Evolutionary conservation across 2,797 vertebrate genomes (phyloP).

Genomic region (Amazonetta brasiliensis): DNA sequence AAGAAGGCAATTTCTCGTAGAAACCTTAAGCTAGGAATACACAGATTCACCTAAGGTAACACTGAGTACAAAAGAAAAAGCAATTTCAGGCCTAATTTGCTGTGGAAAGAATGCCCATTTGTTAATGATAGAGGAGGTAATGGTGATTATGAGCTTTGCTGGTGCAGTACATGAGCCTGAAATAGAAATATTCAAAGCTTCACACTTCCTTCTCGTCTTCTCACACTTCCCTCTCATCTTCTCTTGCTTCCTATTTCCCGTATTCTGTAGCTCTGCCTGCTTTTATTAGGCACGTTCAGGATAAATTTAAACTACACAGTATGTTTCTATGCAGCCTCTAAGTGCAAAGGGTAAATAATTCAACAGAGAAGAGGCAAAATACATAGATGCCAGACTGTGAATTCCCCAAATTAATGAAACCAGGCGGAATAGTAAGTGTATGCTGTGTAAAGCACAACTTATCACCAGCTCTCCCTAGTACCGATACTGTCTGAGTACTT

Average conservation of each 20-base stretch:
- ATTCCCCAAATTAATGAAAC: neutral
- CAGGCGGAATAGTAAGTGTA: neutral
- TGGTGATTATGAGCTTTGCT: neutral
- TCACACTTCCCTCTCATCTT: neutral
- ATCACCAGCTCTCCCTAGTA: neutral
- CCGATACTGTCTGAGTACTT: neutral
- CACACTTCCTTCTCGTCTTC: neutral
- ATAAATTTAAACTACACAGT: neutral
- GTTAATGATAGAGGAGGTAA: neutral
- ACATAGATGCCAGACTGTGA: neutral
- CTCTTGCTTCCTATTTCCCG: neutral
- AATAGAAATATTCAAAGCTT: neutral
- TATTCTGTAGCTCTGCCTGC: neutral
- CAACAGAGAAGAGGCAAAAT: neutral
- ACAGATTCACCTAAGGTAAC: neutral
- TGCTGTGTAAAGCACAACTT: neutral
- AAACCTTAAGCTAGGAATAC: neutral
- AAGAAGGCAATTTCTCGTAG: neutral
- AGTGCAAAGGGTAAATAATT: neutral
- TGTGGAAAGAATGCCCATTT: neutral
- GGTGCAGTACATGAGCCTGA: neutral
- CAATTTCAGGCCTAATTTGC: neutral
- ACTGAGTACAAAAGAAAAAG: neutral
- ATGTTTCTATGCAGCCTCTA: neutral
- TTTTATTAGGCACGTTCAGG: neutral